phyloP scores from a whole-genome alignment of 2,113 vertebrate genomes.

The Scytalopus superciliaris region DNA sequence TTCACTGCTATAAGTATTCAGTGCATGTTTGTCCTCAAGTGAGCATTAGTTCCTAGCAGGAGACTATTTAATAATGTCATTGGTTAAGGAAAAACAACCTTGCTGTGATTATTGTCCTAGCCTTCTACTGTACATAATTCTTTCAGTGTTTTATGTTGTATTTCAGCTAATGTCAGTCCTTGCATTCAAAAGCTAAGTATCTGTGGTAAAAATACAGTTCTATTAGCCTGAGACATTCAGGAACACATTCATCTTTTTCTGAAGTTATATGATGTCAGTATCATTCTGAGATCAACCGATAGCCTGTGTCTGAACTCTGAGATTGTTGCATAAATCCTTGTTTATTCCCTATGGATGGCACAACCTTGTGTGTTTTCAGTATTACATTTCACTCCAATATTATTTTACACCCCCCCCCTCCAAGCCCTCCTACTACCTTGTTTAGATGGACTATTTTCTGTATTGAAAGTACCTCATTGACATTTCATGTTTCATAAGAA shows the following conservation, averaged over 20 bases:
- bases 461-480: not conserved
- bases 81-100: not conserved
- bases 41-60: not conserved
- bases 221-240: not conserved
- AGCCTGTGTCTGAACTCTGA: not conserved
- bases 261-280: rapidly evolving
- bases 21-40: not conserved
- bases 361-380: not conserved
- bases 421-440: not conserved
- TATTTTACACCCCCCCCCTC: not conserved
- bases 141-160: not conserved
- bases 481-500: not conserved
- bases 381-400: not conserved
- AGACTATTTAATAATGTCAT: not conserved
- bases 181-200: not conserved
- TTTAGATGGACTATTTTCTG: not conserved
- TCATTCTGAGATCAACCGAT: not conserved
- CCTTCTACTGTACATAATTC: not conserved
- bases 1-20: rapidly evolving
- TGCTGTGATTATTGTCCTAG: not conserved
- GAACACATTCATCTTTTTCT: not conserved
- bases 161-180: not conserved
- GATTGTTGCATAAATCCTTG: not conserved
- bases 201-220: not conserved
- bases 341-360: not conserved